Evolutionary conservation across 2,797 vertebrate species (phyloP), one percentile per base, ranked within the genome.

Genomic region (Scleropages formosus): DNA sequence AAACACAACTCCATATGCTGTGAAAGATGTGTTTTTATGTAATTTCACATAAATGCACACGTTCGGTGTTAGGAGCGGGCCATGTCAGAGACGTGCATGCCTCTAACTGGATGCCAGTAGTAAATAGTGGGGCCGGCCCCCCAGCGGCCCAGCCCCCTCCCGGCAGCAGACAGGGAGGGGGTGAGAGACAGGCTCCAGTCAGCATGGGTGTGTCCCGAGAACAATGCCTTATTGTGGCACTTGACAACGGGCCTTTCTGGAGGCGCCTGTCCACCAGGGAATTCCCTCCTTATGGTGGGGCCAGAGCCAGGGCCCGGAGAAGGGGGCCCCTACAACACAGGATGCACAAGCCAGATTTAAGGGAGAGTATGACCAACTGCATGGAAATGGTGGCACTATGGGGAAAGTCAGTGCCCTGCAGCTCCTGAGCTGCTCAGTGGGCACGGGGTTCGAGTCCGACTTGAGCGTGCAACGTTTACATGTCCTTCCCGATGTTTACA

Each of bases 161-260:
- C 18, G 20, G 15, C 60, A 9, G 22, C 64, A 66, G 15, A 66
- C 64, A 66, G 13, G 64, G 26, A 66, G 64, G 31, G 12, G 2
- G 31, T 65, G 31, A 68, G 31, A 8, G 65, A 44, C 53, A 11
- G 53, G 53, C 1, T 56, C 53, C 53, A 56, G 53, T n/a, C 24
- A 65, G 71, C 26, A 74, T 44, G 47, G 24, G 46, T 39, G 31
- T 4, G 72, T 12, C 12, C 15, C 9, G n/a, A 31, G 73, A 56
- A 74, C 72, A 53, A 64, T 12, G 26, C 15, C 8, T 15, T 49
- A 71, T 56, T 71, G 68, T 71, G 47, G 1, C 15, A 20, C 39
- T 47, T 16, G 20, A 64, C 44, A 63, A 73, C 24, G 6, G 60
- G 59, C 13, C 60, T 51, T 63, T 64, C 44, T 53, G n/a, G 39